Conservation (phyloP, 2,888 invertebrate genomes). For the Drosophila aldrichi region DNA sequence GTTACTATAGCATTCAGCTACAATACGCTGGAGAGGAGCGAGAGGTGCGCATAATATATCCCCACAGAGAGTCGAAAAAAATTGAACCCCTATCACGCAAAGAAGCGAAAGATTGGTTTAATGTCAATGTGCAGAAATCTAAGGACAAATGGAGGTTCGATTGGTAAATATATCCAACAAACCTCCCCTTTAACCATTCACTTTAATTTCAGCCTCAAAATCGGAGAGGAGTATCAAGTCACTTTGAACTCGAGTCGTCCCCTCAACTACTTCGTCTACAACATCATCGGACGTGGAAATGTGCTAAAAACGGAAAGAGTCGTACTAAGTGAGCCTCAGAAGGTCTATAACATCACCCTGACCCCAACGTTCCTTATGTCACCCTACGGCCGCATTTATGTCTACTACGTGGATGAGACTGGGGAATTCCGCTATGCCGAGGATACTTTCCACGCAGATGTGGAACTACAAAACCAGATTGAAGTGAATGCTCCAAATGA, state of each 20-base stretch:
- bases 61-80: slow-evolving; percentile 73
- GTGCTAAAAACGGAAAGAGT: slow-evolving; percentile 91
- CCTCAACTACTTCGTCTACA: slow-evolving; percentile 90
- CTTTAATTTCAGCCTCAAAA: slow-evolving; percentile 86
- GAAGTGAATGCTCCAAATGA: slow-evolving; percentile 89
- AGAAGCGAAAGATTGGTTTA: slow-evolving; percentile 70
- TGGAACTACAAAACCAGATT: slow-evolving; percentile 88
- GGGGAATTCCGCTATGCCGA: slow-evolving; percentile 94
- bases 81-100: slow-evolving; percentile 33
- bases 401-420: slow-evolving; percentile 91
- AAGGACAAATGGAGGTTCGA: slow-evolving; percentile 62
- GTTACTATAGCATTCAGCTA: slow-evolving; percentile 62
- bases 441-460: slow-evolving; percentile 91
- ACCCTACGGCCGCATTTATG: slow-evolving; percentile 92
- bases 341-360: slow-evolving; percentile 88
- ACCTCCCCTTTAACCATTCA: not conserved
- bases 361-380: slow-evolving; percentile 91
- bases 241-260: slow-evolving; percentile 91
- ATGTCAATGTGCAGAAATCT: slow-evolving; percentile 47
- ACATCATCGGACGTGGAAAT: slow-evolving; percentile 93
- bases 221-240: slow-evolving; percentile 90
- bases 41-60: slow-evolving; percentile 66
- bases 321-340: slow-evolving; percentile 85
- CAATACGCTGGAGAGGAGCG: slow-evolving; percentile 69
- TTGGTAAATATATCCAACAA: not conserved